phyloP scores from a whole-genome alignment of 1,140 invertebrate genomes.

The Aphaenogaster ashmeadi region DNA sequence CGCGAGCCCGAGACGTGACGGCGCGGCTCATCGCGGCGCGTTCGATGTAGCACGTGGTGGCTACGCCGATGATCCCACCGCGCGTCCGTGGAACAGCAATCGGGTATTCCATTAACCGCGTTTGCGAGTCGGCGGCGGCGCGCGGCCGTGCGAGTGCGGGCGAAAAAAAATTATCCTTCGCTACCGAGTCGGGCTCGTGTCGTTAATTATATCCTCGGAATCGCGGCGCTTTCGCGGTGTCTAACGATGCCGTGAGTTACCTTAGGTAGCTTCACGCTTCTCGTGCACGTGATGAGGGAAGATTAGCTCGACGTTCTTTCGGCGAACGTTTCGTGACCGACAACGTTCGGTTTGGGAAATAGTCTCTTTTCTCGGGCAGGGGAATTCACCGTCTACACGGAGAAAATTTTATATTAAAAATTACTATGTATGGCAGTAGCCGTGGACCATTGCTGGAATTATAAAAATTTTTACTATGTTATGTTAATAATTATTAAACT shows the following conservation, averaged over 20 bases:
- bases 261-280: constrained; percentile 26
- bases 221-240: constrained; percentile 38
- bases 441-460: too few relatives aligned
- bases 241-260: constrained; percentile 45
- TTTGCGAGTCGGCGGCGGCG: constrained; percentile 59
- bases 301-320: constrained; percentile 35
- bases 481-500: too few relatives aligned
- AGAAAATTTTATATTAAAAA: too few relatives aligned
- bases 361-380: not conserved
- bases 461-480: too few relatives aligned
- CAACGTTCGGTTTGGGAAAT: constrained; percentile 29
- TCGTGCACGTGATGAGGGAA: constrained; percentile 40
- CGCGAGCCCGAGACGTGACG: constrained; percentile 65
- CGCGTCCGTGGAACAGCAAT: constrained; percentile 16
- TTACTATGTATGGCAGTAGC: too few relatives aligned
- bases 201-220: constrained; percentile 49
- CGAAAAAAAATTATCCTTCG: constrained; percentile 54
- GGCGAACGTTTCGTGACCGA: constrained; percentile 29
- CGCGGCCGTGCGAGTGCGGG: not conserved
- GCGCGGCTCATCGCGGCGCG: not conserved
- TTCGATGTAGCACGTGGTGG: constrained; percentile 40
- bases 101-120: constrained; percentile 70
- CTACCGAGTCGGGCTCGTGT: constrained; percentile 38
- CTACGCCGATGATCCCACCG: constrained; percentile 49
- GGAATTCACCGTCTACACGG: not conserved